Conservation (phyloP, 2,797 vertebrate species). For the Mionectes olivaceus region DNA sequence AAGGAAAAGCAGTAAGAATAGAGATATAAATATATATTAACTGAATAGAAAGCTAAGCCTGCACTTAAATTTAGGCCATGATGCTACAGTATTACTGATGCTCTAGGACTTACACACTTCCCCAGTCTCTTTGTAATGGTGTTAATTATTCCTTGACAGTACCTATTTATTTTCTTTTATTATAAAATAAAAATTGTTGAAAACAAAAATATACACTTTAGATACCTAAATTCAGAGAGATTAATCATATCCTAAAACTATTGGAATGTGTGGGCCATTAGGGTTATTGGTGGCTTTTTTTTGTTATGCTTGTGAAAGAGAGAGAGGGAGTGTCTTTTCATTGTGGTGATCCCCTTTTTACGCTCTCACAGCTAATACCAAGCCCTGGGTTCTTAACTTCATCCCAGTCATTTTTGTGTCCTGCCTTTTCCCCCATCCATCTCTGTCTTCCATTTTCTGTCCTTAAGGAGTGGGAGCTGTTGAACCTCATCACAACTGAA, state of each 20-base stretch:
- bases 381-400: not conserved
- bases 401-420: not conserved
- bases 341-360: not conserved
- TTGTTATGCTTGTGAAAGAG: not conserved
- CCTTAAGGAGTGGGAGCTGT: not conserved
- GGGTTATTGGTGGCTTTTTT: fast-evolving
- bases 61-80: not conserved
- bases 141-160: not conserved
- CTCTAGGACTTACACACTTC: not conserved
- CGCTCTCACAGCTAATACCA: not conserved
- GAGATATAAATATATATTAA: too few species aligned
- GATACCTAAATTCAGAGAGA: not conserved
- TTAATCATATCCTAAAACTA: not conserved
- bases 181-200: not conserved
- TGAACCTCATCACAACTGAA: not conserved
- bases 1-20: not conserved
- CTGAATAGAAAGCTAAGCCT: not conserved
- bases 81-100: not conserved
- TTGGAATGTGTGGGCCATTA: not conserved
- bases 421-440: not conserved
- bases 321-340: fast-evolving
- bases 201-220: not conserved
- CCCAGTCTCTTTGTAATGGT: not conserved
- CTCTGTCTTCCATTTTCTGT: not conserved
- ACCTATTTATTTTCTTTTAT: not conserved